phyloP scores from a whole-genome alignment of 1,140 invertebrate genomes.

The Hycleus cichorii region DNA sequence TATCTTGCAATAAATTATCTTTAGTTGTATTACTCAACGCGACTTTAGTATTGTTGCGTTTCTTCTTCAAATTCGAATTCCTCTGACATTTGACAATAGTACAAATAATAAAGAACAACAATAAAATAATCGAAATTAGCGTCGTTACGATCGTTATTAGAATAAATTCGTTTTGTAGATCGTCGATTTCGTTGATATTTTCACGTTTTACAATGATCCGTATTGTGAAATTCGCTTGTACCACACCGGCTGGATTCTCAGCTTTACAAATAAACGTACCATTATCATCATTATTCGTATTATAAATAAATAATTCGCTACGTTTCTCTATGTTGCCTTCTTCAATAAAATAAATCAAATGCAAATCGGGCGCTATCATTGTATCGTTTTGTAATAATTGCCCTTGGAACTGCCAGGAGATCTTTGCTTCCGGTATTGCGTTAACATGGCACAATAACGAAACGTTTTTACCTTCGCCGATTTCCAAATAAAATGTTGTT shows the following conservation, averaged over 20 bases:
- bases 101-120: slow-evolving; percentile 54
- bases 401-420: slow-evolving; percentile 75
- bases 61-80: slow-evolving; percentile 38
- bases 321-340: slow-evolving; percentile 61
- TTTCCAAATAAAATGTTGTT: slow-evolving; percentile 62
- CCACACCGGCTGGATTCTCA: slow-evolving; percentile 70
- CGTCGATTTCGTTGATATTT: slow-evolving; percentile 54
- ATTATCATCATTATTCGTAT: slow-evolving; percentile 65
- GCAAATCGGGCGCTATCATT: slow-evolving; percentile 52
- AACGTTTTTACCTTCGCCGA: slow-evolving; percentile 70
- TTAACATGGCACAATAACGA: slow-evolving; percentile 70
- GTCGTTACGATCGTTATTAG: slow-evolving; percentile 56
- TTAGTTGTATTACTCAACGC: slow-evolving; percentile 17
- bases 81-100: slow-evolving; percentile 51
- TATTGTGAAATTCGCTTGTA: slow-evolving; percentile 69
- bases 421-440: slow-evolving; percentile 67
- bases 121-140: slow-evolving; percentile 47
- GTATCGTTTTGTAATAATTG: slow-evolving; percentile 65
- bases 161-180: slow-evolving; percentile 58
- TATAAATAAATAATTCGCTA: slow-evolving; percentile 68
- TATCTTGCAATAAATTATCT: slow-evolving; percentile 19
- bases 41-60: slow-evolving; percentile 18
- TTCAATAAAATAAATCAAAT: slow-evolving; percentile 60
- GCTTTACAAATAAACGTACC: slow-evolving; percentile 75
- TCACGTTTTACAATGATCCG: slow-evolving; percentile 64